phyloP scores from a whole-genome alignment of 1,140 invertebrate species.

The Drosophila sucinea region DNA sequence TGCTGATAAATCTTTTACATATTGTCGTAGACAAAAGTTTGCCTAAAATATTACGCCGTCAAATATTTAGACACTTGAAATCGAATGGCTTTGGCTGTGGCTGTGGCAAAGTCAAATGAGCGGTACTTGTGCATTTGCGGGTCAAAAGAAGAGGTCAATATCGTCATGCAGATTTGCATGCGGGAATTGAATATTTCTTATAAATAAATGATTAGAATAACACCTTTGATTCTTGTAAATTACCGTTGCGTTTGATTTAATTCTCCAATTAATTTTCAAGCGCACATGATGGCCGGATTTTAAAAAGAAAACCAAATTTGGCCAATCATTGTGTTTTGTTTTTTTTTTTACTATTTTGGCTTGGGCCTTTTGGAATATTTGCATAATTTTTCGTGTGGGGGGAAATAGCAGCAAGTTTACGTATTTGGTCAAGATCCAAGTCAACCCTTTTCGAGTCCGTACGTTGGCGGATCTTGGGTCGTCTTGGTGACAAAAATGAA shows the following conservation, averaged over 20 bases:
- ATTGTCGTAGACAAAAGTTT: neutral
- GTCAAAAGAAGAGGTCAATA: neutral
- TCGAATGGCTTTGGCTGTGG: neutral
- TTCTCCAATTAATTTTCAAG: neutral
- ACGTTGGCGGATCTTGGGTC: neutral
- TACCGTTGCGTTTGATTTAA: neutral
- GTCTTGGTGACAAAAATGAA: neutral
- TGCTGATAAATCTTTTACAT: neutral
- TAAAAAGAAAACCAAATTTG: neutral
- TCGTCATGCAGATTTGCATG: neutral
- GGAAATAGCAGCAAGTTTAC: neutral
- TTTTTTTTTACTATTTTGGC: neutral
- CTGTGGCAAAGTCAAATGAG: constrained; percentile 6
- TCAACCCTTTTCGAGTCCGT: neutral
- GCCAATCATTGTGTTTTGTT: neutral
- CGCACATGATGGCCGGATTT: neutral
- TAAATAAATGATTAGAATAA: neutral
- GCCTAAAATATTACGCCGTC: neutral
- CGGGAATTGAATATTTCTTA: neutral
- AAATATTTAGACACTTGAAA: neutral
- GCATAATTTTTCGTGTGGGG: constrained; percentile 1
- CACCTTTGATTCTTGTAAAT: neutral
- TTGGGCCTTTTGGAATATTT: constrained; percentile 9
- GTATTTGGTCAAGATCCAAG: neutral
- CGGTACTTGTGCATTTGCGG: neutral